These are phyloP conservation scores for Tenualosa thibaudeaui DNA, from an alignment of 2,797 vertebrate genomes.

Conservation along the genomic window DNA sequence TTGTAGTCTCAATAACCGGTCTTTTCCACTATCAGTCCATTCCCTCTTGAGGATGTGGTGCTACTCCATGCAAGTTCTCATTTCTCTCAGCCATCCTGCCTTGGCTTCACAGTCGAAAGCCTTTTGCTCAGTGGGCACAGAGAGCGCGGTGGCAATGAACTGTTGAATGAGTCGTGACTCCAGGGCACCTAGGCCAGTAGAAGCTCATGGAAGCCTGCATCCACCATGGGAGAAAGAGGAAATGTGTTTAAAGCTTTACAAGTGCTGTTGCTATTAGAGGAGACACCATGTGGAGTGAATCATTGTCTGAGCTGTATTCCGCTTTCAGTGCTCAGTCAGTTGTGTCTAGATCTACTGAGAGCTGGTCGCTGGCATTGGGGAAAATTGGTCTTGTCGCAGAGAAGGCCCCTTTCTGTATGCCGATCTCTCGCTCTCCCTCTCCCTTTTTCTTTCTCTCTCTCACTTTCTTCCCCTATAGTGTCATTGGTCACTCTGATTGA, in stretches of 20 bases:
- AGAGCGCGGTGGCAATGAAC: neutral
- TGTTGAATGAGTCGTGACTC: neutral
- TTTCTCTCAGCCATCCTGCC: neutral
- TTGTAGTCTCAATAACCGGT: neutral
- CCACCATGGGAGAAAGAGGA: neutral
- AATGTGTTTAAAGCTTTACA: slow-evolving; percentile 17
- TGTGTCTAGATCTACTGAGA: neutral
- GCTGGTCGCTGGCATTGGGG: neutral
- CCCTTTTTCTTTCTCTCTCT: neutral
- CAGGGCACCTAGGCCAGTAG: neutral
- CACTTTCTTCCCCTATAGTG: slow-evolving; percentile 15
- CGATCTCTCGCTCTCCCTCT: neutral
- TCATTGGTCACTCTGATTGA: slow-evolving; percentile 43
- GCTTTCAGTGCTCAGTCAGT: neutral
- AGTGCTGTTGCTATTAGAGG: neutral
- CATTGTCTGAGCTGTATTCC: slow-evolving; percentile 14
- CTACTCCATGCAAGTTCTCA: slow-evolving; percentile 10
- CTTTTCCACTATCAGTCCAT: neutral
- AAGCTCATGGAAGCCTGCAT: neutral
- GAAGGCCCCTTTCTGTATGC: neutral
- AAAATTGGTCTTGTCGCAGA: neutral
- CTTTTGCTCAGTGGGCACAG: neutral
- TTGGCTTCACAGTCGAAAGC: neutral
- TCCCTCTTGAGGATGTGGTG: slow-evolving; percentile 18
- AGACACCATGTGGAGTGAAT: neutral